Evolutionary conservation across 2,888 invertebrate species (phyloP).

Genomic region (Stenodera caucasica): DNA sequence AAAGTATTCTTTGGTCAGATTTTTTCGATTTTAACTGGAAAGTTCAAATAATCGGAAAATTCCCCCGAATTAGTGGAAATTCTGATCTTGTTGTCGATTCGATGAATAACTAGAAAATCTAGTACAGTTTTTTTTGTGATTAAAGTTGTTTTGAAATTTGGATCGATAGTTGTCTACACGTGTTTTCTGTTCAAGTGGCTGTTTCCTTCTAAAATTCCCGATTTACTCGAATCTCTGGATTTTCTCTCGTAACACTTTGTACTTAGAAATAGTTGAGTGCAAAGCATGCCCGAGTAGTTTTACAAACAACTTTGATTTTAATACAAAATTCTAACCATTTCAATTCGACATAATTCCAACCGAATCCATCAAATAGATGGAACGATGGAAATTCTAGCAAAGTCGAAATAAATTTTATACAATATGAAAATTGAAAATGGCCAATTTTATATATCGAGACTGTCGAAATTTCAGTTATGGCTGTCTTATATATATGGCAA

Average conservation of each 20-base stretch:
- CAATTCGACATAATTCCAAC: no score
- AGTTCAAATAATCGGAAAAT: no score
- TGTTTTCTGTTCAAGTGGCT: neutral
- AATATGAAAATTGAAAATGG: neutral
- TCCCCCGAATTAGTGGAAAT: no score
- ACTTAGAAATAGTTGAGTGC: neutral
- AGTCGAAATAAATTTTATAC: neutral
- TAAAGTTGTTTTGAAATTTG: no score
- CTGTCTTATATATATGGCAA: slow-evolving; percentile 82
- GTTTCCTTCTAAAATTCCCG: neutral
- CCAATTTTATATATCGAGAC: slow-evolving; percentile 9
- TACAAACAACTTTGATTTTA: neutral
- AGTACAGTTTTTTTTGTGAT: no score
- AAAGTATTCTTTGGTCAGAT: no score
- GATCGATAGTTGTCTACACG: neutral
- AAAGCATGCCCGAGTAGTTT: neutral
- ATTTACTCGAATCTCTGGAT: neutral
- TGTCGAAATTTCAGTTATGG: slow-evolving; percentile 66
- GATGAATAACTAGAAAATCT: no score
- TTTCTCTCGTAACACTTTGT: neutral
- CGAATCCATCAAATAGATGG: no score
- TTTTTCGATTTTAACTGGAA: no score
- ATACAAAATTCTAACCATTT: neutral
- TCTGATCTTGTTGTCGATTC: no score
- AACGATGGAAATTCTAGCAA: neutral